Conservation (phyloP, 2,113 vertebrate genomes). For the Psittacula cyanocephala region DNA sequence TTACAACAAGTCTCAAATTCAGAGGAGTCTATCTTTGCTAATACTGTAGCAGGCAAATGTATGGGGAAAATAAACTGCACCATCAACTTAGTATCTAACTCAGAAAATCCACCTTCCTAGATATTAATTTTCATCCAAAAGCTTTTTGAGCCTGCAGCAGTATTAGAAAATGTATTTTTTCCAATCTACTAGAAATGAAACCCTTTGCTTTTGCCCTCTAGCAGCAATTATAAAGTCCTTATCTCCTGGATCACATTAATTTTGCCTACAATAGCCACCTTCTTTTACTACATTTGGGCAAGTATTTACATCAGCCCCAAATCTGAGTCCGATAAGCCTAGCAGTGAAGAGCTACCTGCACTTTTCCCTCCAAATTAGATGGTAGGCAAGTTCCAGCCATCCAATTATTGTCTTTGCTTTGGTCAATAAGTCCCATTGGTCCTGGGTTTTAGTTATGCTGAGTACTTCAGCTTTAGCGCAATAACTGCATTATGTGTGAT, state of each 20-base stretch:
- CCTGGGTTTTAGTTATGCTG: not conserved
- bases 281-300: not conserved
- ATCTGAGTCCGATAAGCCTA: not conserved
- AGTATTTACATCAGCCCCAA: not conserved
- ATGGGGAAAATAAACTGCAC: not conserved
- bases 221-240: not conserved
- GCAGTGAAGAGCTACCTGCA: not conserved
- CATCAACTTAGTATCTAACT: not conserved
- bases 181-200: not conserved
- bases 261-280: not conserved
- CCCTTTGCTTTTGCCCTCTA: not conserved
- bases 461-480: not conserved
- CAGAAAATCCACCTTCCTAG: not conserved
- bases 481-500: not conserved
- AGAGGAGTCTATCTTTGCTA: not conserved
- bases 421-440: not conserved
- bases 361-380: not conserved
- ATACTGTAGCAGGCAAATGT: not conserved
- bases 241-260: not conserved
- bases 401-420: not conserved
- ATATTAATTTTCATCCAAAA: not conserved
- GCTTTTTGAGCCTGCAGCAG: not conserved
- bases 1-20: not conserved
- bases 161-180: not conserved
- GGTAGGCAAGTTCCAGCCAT: not conserved